Evolutionary conservation across 2,113 vertebrate genomes (phyloP).

Genomic region (Octodon degus): DNA sequence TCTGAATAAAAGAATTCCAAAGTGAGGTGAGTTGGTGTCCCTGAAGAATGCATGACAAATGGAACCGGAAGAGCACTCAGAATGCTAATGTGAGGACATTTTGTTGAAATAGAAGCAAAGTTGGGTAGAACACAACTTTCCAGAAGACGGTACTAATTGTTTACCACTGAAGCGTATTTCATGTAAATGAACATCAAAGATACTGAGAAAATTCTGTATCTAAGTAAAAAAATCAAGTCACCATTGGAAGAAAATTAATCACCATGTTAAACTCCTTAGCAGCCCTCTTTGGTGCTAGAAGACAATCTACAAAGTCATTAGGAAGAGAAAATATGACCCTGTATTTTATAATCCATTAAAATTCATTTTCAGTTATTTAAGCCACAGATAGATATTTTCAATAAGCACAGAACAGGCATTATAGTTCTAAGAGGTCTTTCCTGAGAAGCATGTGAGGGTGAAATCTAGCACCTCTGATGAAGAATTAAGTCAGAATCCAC

Average conservation of each 20-base stretch:
- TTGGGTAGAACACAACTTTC: constrained; percentile 30
- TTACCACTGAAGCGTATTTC: constrained; percentile 1
- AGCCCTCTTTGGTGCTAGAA: not conserved
- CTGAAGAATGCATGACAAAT: constrained; percentile 24
- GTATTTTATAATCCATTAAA: constrained; percentile 32
- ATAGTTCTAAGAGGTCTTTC: not conserved
- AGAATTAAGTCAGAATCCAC: not conserved
- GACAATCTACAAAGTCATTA: not conserved
- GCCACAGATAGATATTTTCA: not conserved
- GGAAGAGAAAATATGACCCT: not conserved
- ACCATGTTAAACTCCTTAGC: not conserved
- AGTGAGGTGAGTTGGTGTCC: constrained; percentile 1
- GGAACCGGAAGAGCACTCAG: not conserved
- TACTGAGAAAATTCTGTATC: constrained; percentile 2
- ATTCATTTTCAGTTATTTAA: constrained; percentile 18
- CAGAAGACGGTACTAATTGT: not conserved
- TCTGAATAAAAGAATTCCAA: constrained; percentile 51
- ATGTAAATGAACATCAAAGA: constrained; percentile 42
- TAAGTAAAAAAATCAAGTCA: not conserved
- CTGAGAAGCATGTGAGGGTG: not conserved
- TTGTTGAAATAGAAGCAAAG: constrained; percentile 54
- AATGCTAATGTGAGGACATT: constrained; percentile 26
- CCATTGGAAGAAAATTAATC: not conserved
- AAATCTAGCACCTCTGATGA: not conserved
- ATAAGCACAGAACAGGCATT: constrained; percentile 12